Evolutionary conservation across 1,140 invertebrate genomes (phyloP), one percentile per base, ranked within the genome.

Genomic region (Magallana gigas): DNA sequence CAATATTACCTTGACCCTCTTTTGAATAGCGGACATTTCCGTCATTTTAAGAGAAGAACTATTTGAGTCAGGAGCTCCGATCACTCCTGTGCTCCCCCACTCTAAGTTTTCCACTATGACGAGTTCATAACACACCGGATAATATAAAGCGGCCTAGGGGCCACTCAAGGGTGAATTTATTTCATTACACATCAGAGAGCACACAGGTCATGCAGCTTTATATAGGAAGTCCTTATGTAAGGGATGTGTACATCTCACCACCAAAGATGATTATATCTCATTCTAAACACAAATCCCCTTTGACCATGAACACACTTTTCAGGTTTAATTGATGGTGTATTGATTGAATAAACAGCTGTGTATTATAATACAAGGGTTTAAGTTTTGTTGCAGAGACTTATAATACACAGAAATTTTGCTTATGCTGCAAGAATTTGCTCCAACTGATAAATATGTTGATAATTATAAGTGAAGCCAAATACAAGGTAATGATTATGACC

Each of bases 21-120:
- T 83, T 83, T 83, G 81, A 29, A 83, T n/a, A n/a, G 81, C 81
- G 12, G 81, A 83, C 16, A 83, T 18, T 58, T 83, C 81, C 57
- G 81, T 83, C 81, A 83, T 83, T 83, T 83, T 83, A 58, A 1
- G 36, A 11, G 18, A n/a, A 18, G 18, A 18, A 48, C 36, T 48
- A 48, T 76, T 76, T 76, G 68, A 76, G 36, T 76, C 23, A 76
- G 23, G 68, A 76, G 23, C 68, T 76, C 18, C 68, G 36, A 48
- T 48, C 36, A 76, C 68, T 76, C 68, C 68, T 76, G 8, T 76
- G 12, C 68, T 76, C 68, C 68, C 68, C 29, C 68, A 76, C 23
- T 62, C 14, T 60, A 16, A 62, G 60, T 62, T 11, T 62, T 76
- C 23, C 68, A 76, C 68, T 76, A 76, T 76, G 68, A 76, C 68